Percentiles rank a stretch among this genome's conserved stretches.
These are phyloP conservation scores for Nemoura dubitans DNA, from an alignment of 2,888 invertebrate genomes.

Conservation along the genomic window DNA sequence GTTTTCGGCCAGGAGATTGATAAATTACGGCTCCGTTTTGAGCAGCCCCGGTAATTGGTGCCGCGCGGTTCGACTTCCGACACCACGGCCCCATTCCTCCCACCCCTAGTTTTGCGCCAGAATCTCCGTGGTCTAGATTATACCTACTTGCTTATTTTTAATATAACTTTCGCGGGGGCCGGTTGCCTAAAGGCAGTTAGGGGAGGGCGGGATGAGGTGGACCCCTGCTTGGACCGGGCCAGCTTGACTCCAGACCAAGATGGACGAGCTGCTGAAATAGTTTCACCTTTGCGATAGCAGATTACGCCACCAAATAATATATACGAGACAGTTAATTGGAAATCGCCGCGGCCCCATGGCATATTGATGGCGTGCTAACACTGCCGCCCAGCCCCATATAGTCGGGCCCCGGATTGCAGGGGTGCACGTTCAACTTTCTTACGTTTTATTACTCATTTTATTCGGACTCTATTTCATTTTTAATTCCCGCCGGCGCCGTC, in stretches of 20 bases:
- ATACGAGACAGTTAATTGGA: slow-evolving; percentile 45
- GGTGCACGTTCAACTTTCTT: slow-evolving; percentile 34
- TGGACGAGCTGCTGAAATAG: slow-evolving; percentile 35
- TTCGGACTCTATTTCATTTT: slow-evolving; percentile 50
- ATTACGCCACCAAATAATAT: slow-evolving; percentile 8
- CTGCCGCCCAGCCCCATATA: too few relatives aligned
- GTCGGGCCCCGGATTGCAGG: too few relatives aligned
- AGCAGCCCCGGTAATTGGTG: slow-evolving; percentile 1
- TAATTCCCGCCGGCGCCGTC: slow-evolving; percentile 48
- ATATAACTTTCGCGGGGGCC: slow-evolving; percentile 36
- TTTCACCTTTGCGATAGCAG: slow-evolving; percentile 19
- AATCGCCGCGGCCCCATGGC: slow-evolving; percentile 35
- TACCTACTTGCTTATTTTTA: slow-evolving; percentile 41
- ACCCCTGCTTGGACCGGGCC: neutral
- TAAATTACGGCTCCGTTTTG: slow-evolving; percentile 25
- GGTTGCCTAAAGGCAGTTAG: too few relatives aligned
- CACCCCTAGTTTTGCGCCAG: neutral
- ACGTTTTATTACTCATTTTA: slow-evolving; percentile 50
- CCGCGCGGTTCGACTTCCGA: neutral
- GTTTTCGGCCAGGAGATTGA: slow-evolving; percentile 34
- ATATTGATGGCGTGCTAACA: too few relatives aligned
- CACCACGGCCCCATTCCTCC: too few relatives aligned
- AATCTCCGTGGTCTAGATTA: slow-evolving; percentile 19
- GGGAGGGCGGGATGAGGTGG: slow-evolving; percentile 10
- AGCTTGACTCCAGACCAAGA: slow-evolving; percentile 24